Conservation (phyloP, 2,797 vertebrate species). For the Labeo calbasu region DNA sequence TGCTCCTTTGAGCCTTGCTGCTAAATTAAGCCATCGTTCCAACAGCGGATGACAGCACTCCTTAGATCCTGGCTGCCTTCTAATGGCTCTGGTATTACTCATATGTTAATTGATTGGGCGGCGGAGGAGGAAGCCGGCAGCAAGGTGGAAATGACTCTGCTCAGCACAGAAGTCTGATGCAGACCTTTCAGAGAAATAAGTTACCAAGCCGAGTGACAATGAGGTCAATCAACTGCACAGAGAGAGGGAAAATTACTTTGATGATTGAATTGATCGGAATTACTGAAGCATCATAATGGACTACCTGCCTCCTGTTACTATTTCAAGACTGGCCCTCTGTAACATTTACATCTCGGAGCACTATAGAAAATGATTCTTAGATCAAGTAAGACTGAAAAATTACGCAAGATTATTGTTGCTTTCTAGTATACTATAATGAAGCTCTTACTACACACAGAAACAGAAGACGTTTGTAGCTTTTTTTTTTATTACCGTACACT, state of each 20-base stretch:
- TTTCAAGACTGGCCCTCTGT: constrained; percentile 19
- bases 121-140: constrained; percentile 67
- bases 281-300: constrained; percentile 43
- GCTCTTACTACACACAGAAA: neutral
- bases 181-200: constrained; percentile 51
- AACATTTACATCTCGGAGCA: constrained; percentile 19
- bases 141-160: constrained; percentile 57
- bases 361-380: neutral
- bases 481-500: neutral
- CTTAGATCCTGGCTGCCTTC: constrained; percentile 80
- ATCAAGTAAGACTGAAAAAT: constrained; percentile 6
- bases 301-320: constrained; percentile 16
- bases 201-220: constrained; percentile 48
- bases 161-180: constrained; percentile 42
- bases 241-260: constrained; percentile 47
- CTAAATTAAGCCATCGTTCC: constrained; percentile 90
- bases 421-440: neutral
- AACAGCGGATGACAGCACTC: constrained; percentile 85
- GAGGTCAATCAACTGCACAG: constrained; percentile 52
- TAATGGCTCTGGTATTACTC: constrained; percentile 83
- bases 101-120: constrained; percentile 88
- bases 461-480: neutral
- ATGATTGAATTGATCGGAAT: constrained; percentile 53
- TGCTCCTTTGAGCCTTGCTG: constrained; percentile 83
- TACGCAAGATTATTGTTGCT: neutral